Percentiles rank a stretch among this genome's conserved stretches.
phyloP scores from a whole-genome alignment of 2,888 invertebrate species.

The Entomobrya multifasciata region DNA sequence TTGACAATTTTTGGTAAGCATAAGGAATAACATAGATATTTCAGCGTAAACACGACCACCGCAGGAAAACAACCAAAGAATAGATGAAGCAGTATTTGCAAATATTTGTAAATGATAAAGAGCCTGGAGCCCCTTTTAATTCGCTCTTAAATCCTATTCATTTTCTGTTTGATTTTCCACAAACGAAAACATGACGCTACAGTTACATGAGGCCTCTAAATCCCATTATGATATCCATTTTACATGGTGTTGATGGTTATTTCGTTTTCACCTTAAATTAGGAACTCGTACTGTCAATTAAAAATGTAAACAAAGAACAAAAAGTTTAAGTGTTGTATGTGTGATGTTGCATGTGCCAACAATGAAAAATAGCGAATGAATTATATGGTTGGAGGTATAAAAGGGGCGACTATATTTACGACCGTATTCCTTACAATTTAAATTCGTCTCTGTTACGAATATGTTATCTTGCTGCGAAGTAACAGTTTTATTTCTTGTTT shows the following conservation, averaged over 20 bases:
- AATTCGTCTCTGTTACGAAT: constrained; percentile 9
- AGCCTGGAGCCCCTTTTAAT: too few relatives aligned
- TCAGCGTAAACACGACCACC: not conserved
- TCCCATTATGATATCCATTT: too few relatives aligned
- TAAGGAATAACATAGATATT: constrained; percentile 6
- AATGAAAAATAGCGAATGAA: too few relatives aligned
- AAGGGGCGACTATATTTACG: constrained; percentile 63
- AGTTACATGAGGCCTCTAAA: too few relatives aligned
- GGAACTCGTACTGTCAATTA: too few relatives aligned
- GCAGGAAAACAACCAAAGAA: constrained; percentile 8
- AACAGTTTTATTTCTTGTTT: constrained; percentile 13
- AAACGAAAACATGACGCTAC: constrained; percentile 34
- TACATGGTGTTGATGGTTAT: too few relatives aligned
- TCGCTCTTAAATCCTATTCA: too few relatives aligned
- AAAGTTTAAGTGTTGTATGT: too few relatives aligned
- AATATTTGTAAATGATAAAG: constrained; percentile 70
- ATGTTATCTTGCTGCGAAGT: not conserved
- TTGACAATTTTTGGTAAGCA: not conserved
- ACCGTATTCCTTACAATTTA: constrained; percentile 43
- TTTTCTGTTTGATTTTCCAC: too few relatives aligned
- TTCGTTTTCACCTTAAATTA: too few relatives aligned
- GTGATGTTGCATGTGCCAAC: too few relatives aligned
- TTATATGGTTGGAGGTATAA: constrained; percentile 57
- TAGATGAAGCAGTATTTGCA: constrained; percentile 47
- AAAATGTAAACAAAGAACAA: too few relatives aligned